Evolutionary conservation across 2,113 vertebrate species (phyloP).

Genomic region (Brachyhypopomus gauderio): DNA sequence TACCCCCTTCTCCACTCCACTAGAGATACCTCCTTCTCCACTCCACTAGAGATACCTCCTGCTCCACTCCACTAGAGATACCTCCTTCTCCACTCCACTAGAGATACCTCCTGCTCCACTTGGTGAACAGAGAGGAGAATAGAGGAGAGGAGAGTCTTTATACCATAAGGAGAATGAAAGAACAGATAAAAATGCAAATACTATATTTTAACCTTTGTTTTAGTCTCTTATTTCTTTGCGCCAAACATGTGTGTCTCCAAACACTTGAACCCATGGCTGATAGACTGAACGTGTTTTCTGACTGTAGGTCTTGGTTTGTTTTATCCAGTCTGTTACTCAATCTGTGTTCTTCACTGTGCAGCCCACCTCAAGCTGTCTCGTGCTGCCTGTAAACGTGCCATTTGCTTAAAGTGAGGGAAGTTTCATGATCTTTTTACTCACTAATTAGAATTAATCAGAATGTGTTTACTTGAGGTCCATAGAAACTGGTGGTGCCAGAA

Average conservation of each 20-base stretch:
- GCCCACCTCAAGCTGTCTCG: conserved; percentile 32
- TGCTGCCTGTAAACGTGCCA: conserved; percentile 9
- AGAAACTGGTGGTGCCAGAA: not conserved
- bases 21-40: too few relatives aligned
- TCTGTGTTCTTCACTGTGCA: not conserved
- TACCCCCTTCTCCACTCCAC: too few relatives aligned
- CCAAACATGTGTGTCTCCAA: not conserved
- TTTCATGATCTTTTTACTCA: not conserved
- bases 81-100: too few relatives aligned
- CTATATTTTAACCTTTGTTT: too few relatives aligned
- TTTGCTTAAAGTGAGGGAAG: not conserved
- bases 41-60: too few relatives aligned
- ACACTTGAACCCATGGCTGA: not conserved
- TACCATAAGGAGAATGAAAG: not conserved
- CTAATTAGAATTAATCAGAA: not conserved
- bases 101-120: too few relatives aligned
- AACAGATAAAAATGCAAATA: not conserved
- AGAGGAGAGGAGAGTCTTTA: not conserved
- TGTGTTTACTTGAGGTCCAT: not conserved
- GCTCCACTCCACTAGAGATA: too few relatives aligned
- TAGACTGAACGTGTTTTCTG: conserved; percentile 1
- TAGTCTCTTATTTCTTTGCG: too few relatives aligned
- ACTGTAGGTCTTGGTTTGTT: conserved; percentile 5
- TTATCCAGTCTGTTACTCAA: conserved; percentile 29
- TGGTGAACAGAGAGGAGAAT: not conserved